Evolutionary conservation across 2,113 vertebrate species (phyloP), one percentile per base, ranked within the genome.

Genomic region (Chloebia gouldiae): DNA sequence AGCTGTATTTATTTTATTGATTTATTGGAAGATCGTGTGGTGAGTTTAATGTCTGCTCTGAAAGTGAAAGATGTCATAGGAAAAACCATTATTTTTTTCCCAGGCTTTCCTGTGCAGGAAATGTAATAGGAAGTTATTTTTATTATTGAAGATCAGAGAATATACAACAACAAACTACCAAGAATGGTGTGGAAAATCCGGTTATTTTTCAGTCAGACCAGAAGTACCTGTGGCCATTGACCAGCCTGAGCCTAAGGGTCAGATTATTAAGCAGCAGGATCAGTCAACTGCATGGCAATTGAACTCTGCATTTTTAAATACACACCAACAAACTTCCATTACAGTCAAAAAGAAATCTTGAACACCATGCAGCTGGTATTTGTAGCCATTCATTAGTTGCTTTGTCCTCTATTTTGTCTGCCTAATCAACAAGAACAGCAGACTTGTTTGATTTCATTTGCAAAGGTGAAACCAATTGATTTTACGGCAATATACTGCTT

Each of bases 81-180:
- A 66, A 95, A 96, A 93, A 69, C 12, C 10, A 37, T 9, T 10
- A 49, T 35, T 77, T 71, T 72, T 83, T 53, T 5, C 15, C 31
- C 37, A 80, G 64, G 30, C 81, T 88, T 95, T 95, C 92, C 92
- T 96, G 78, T 66, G 37, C 90, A 96, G 96, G 95, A 96, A 96
- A 95, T 96, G 92, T 95, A 96, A 93, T 96, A 96, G 91, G 96
- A 96, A 96, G 75, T 83, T 95, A 71, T 65, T 93, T 90, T 96
- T 93, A 92, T 54, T 91, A 87, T 93, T 2, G 68, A 94, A 60
- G 64, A 81, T 91, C 83, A 86, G 64, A 51, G 82, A 86, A 93
- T 66, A 45, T 39, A 30, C 49, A 85, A 65, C 70, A 93, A 49
- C 73, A 79, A 93, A 81, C 57, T 77, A 95, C 56, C 45, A 89